Evolutionary conservation across 2,797 vertebrate genomes (phyloP), one percentile per base, ranked within the genome.

Genomic region (Naso thynnoides): DNA sequence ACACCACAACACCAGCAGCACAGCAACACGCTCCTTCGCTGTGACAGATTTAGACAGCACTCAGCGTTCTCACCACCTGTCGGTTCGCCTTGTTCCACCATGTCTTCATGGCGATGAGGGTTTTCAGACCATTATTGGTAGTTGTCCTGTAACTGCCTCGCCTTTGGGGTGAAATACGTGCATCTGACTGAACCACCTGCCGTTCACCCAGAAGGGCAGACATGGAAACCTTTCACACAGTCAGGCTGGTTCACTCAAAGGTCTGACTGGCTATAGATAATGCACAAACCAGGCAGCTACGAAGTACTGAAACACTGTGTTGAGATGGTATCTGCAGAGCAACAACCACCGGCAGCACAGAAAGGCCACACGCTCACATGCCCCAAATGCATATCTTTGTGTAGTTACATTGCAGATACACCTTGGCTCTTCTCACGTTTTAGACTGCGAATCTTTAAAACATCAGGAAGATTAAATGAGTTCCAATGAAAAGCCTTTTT

Each of bases 1-100:
- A 82, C 86, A 78, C 78, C 77, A 56, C 81, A 86, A 76, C 86
- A 85, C 77, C 86, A 78, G 88, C 84, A 65, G 79, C 80, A 70
- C 81, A 67, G 86, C 81, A 83, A 88, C 88, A 70, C 61, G 44
- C 75, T 81, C 53, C 67, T 69, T 86, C 78, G 65, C 76, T 84
- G 78, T 86, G 86, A 87, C 84, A 84, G 84, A 83, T 91, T 91
- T 86, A 89, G 82, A 83, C 56, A 23, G 78, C 80, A 79, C 82
- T 88, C 78, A 3, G 79, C 27, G 74, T 89, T 83, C 82, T 84
- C 62, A 45, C 85, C 88, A 90, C 87, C 90, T 86, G 89, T 83
- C 85, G 71, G 71, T 74, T 74, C 53, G 18, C 54, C 76, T 52
- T 80, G 72, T 79, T 86, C 81, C 45, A 49, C 50, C 81, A 60